phyloP scores from a whole-genome alignment of 2,888 invertebrate species.

The Psylliodes chrysocephalus region DNA sequence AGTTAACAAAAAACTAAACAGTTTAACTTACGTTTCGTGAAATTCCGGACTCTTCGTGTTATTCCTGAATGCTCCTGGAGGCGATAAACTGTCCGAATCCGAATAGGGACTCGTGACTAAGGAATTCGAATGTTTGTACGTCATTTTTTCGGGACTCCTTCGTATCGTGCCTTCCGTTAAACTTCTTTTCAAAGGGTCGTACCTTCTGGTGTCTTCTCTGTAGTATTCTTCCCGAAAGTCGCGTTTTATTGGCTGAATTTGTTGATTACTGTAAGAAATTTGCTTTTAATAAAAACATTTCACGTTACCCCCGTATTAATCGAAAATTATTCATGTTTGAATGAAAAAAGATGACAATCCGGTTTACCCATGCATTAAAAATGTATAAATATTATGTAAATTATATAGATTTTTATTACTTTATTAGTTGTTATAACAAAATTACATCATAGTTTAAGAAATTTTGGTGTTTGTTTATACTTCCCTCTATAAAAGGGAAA shows the following conservation, averaged over 20 bases:
- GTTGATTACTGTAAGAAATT: slow-evolving; percentile 12
- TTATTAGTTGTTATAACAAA: slow-evolving; percentile 6
- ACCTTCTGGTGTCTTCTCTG: slow-evolving; percentile 58
- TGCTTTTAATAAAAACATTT: too few relatives aligned
- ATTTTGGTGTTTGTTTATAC: too few relatives aligned
- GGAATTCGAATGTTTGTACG: slow-evolving; percentile 52
- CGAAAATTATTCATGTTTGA: too few relatives aligned
- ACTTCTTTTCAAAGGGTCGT: slow-evolving; percentile 62
- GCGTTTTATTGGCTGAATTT: slow-evolving; percentile 55
- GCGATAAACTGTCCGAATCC: slow-evolving; percentile 63
- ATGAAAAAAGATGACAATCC: too few relatives aligned
- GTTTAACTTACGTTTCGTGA: slow-evolving; percentile 66
- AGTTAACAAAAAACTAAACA: too few relatives aligned
- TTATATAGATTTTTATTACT: too few relatives aligned
- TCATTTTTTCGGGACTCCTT: slow-evolving; percentile 55
- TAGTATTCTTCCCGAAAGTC: slow-evolving; percentile 62
- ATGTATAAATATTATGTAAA: too few relatives aligned
- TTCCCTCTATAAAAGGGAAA: too few relatives aligned
- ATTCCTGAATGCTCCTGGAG: slow-evolving; percentile 61
- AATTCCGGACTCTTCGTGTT: slow-evolving; percentile 63
- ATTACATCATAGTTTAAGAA: not conserved
- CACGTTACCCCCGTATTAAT: too few relatives aligned
- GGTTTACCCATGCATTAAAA: too few relatives aligned
- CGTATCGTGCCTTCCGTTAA: slow-evolving; percentile 61
- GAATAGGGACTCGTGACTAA: slow-evolving; percentile 59